These are phyloP conservation scores for Brachionus koreanus DNA, from an alignment of 1,140 invertebrate genomes.

Conservation along the genomic window DNA sequence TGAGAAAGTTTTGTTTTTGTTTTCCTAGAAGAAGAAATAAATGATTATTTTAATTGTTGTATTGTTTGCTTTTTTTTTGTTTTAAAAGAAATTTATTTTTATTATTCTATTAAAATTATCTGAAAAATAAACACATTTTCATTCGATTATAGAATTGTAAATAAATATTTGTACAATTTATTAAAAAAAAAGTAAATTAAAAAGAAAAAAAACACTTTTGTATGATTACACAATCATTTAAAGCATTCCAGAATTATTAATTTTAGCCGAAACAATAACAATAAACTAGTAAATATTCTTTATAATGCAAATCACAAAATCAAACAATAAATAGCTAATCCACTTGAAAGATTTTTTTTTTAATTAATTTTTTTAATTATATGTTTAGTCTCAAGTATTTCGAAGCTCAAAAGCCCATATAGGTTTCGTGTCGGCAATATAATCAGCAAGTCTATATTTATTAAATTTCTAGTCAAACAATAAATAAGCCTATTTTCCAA, in stretches of 20 bases:
- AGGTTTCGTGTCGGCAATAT: background rate
- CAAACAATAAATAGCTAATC: background rate
- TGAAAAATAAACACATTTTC: background rate
- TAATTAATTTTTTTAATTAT: background rate
- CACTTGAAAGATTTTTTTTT: background rate
- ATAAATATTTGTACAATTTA: background rate
- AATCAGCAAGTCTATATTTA: background rate
- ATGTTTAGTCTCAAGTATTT: background rate
- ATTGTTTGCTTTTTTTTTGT: background rate
- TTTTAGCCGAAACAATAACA: background rate
- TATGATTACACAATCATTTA: background rate
- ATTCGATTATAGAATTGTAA: background rate
- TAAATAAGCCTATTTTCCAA: background rate
- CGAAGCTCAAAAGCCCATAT: background rate
- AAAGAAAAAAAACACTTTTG: background rate
- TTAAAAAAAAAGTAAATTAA: background rate
- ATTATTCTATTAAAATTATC: background rate
- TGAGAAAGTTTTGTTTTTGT: slow-evolving; percentile 41
- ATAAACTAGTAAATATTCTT: background rate
- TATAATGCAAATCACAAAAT: background rate
- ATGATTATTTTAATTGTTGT: background rate
- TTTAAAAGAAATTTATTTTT: background rate
- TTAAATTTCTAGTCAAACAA: background rate
- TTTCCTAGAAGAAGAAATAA: background rate
- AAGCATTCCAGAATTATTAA: background rate